A percentile compares a stretch with the other conserved stretches of the same genome.
These are phyloP conservation scores for Tricholauxania praeusta DNA, from an alignment of 2,888 invertebrate species.

Conservation along the genomic window DNA sequence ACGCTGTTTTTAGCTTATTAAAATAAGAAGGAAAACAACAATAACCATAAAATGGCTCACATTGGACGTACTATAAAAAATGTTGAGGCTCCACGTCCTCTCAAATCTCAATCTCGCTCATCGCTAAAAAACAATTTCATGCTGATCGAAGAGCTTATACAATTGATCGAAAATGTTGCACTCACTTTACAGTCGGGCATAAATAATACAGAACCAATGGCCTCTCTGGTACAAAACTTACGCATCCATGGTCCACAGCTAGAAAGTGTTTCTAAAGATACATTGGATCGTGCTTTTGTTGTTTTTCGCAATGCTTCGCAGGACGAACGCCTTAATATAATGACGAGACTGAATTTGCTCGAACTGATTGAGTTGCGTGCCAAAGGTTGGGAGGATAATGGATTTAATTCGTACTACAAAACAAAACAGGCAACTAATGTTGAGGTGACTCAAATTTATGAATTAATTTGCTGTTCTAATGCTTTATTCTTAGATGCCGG, in stretches of 20 bases:
- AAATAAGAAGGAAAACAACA: conserved; percentile 21
- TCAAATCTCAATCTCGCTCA: conserved; percentile 73
- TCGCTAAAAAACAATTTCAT: conserved; percentile 64
- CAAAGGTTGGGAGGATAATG: conserved; percentile 90
- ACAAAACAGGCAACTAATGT: conserved; percentile 74
- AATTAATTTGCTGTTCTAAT: not conserved
- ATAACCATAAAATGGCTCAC: conserved; percentile 68
- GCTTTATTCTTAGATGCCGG: conserved; percentile 51
- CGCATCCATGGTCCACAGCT: conserved; percentile 85
- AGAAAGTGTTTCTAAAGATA: conserved; percentile 86
- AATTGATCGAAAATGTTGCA: conserved; percentile 85
- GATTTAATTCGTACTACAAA: conserved; percentile 87
- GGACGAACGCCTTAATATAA: conserved; percentile 86
- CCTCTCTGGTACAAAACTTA: conserved; percentile 83
- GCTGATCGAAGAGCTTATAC: conserved; percentile 84
- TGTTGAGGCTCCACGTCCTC: conserved; percentile 80
- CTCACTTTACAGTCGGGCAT: conserved; percentile 79
- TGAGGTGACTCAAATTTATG: conserved; percentile 62
- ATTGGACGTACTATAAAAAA: conserved; percentile 79
- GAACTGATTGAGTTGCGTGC: conserved; percentile 94
- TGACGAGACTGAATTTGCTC: conserved; percentile 87
- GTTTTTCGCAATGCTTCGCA: conserved; percentile 90
- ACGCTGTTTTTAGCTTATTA: not conserved
- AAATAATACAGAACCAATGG: conserved; percentile 80
- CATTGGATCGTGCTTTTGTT: conserved; percentile 86